Evolutionary conservation across 2,797 vertebrate genomes (phyloP).

Genomic region (Rhyacichthys aspro): DNA sequence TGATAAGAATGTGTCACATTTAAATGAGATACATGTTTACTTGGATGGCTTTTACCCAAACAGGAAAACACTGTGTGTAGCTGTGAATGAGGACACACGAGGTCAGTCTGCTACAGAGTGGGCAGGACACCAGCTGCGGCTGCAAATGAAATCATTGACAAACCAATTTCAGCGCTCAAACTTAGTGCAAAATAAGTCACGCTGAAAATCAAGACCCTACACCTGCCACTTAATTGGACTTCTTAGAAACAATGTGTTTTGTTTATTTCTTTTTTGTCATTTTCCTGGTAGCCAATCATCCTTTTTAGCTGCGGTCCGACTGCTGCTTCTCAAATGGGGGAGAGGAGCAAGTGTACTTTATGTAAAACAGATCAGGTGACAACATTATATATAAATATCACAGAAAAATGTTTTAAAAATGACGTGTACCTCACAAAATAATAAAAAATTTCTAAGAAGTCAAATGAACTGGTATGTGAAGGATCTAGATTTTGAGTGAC

Average conservation of each 20-base stretch:
- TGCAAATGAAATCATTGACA: conserved; percentile 48
- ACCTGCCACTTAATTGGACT: conserved; percentile 44
- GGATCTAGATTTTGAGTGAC: no score
- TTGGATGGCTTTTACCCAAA: conserved; percentile 14
- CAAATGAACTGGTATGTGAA: no score
- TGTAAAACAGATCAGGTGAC: conserved; percentile 63
- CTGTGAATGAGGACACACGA: conserved; percentile 21
- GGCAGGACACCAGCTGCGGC: conserved; percentile 14
- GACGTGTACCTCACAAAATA: no score
- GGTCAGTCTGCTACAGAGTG: conserved; percentile 17
- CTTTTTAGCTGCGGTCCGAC: conserved; percentile 1
- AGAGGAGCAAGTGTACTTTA: conserved; percentile 26
- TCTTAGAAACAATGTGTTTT: conserved; percentile 23
- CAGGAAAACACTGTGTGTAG: not conserved
- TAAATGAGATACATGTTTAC: conserved; percentile 22
- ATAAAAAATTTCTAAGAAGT: no score
- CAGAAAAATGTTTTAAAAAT: no score
- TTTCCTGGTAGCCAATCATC: conserved; percentile 28
- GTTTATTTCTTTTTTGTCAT: no score
- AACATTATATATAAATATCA: no score
- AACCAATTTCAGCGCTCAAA: conserved; percentile 37
- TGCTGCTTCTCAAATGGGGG: conserved; percentile 42
- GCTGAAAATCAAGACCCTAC: conserved; percentile 32
- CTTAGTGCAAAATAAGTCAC: conserved; percentile 33
- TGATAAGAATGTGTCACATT: conserved; percentile 7